Evolutionary conservation across 2,888 invertebrate genomes (phyloP), one percentile per base, ranked within the genome.

Genomic region (Tenthredo notha): DNA sequence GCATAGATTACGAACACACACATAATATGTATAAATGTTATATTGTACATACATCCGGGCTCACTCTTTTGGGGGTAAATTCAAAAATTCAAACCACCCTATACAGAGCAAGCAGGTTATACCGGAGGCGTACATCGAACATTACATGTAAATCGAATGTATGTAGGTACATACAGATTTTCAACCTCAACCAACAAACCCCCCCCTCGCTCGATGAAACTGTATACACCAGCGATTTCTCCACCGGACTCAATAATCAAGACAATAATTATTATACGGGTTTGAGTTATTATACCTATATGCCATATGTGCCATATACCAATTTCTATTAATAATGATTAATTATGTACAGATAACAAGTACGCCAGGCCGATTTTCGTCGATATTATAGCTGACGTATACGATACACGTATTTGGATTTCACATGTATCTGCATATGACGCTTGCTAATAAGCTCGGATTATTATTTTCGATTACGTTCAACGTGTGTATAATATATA

Each of bases 251-350:
- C 77, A 29, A 77, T 77, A 77, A 77, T 77, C 29, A 61, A 80
- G 40, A 80, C 37, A 80, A 80, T 80, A 61, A 80, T 80, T 80
- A 15, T 58, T 80, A 15, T 58, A 61, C 80, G 61, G 37, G n/a
- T 61, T 50, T 0, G 40, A 25, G 3, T 7, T 70, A 7, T 37
- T 29, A 54, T 33, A 33, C 4, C 2, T 2, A 6, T 37, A 7
- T 58, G n/a, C 61, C n/a, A n/a, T 61, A 3, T 40, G 54, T 77
- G 77, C 54, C 33, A 21, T 77, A 54, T 77, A 37, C 77, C 33
- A 40, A 43, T 80, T 80, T 80, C 80, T 80, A 80, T 80, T 65
- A 80, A 80, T 80, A 40, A 80, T 80, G 80, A 80, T 80, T 33
- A 61, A 80, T 80, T 80, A 40, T 80, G 3, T 40, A 80, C 37